Evolutionary conservation across 2,113 vertebrate species (phyloP).

Genomic region (Lophura nycthemera): DNA sequence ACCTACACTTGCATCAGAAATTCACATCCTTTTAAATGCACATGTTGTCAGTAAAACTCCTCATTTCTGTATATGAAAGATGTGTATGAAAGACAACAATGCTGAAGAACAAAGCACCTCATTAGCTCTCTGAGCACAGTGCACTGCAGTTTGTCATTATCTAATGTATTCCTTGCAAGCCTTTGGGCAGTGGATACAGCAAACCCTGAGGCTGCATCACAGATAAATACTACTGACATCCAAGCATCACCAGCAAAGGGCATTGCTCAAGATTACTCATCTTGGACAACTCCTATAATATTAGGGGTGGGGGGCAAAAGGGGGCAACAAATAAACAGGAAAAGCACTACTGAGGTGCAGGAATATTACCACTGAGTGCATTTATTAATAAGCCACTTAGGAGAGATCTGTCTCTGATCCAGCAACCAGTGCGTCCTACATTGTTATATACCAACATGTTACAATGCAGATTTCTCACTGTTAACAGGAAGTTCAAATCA

Average conservation of each 20-base stretch:
- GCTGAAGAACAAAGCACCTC: slow-evolving; percentile 63
- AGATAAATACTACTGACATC: background rate
- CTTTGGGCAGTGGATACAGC: background rate
- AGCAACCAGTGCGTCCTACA: background rate
- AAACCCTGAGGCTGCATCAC: background rate
- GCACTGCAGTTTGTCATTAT: slow-evolving; percentile 60
- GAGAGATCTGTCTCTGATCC: background rate
- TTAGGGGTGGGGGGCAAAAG: background rate
- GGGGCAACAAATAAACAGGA: background rate
- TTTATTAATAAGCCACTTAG: background rate
- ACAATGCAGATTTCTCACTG: background rate
- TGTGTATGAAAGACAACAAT: background rate
- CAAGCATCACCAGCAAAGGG: background rate
- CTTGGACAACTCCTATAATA: background rate
- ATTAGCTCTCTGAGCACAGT: slow-evolving; percentile 67
- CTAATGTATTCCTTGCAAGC: slow-evolving; percentile 31
- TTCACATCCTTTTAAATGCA: background rate
- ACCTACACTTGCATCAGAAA: background rate
- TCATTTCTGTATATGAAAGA: background rate
- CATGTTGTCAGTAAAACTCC: background rate
- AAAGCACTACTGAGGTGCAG: background rate
- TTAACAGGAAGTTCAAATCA: background rate
- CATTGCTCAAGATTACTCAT: background rate
- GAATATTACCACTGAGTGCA: background rate
- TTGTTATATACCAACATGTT: background rate